phyloP scores from a whole-genome alignment of 2,113 vertebrate genomes.

The Pantherophis guttatus region DNA sequence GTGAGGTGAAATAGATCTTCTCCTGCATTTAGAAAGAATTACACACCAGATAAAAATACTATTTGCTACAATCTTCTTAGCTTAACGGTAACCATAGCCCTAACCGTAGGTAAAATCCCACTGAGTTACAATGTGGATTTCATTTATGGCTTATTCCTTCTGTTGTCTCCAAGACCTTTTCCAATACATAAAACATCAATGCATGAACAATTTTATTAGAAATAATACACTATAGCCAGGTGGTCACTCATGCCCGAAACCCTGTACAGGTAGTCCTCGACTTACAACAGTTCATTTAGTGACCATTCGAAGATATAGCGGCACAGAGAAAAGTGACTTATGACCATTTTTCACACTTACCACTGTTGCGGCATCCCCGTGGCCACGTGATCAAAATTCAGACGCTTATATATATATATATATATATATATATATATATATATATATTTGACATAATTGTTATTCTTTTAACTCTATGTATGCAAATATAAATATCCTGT shows the following conservation, averaged over 20 bases:
- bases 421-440: too few species aligned
- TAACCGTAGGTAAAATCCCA: neutral
- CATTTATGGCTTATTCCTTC: neutral
- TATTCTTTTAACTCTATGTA: too few species aligned
- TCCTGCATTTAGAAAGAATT: neutral
- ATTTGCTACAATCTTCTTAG: neutral
- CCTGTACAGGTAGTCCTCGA: neutral
- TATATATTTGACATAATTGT: too few species aligned
- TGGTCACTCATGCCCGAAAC: neutral
- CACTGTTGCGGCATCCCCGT: too few species aligned
- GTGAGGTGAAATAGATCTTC: neutral
- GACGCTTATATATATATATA: too few species aligned
- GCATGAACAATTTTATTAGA: neutral
- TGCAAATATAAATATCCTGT: too few species aligned
- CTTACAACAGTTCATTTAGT: too few species aligned
- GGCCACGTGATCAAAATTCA: too few species aligned
- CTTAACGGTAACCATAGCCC: neutral
- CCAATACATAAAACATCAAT: neutral
- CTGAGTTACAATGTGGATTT: neutral
- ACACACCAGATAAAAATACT: neutral
- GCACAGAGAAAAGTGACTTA: too few species aligned
- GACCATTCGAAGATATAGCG: too few species aligned
- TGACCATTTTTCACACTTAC: too few species aligned
- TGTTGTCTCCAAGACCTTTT: neutral
- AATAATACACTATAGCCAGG: neutral